Base-by-base conservation (phyloP, 2,888 invertebrate genomes). In the Augochlorella aurata region DNA sequence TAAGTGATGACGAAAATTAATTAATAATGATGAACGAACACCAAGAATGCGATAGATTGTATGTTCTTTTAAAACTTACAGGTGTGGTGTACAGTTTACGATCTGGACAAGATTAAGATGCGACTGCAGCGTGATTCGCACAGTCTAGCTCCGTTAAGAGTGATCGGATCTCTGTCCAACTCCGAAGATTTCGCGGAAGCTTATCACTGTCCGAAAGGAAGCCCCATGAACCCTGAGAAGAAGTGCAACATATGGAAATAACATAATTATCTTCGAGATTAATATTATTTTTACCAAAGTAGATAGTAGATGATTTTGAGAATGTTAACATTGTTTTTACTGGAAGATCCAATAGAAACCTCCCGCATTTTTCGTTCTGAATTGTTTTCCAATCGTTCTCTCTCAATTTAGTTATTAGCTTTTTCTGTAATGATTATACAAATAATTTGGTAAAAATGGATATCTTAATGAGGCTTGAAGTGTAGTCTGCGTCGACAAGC, bases 241-340 rank as follows among this genome's bases (percentile, higher is more conserved):
- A 88, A 88, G 47, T 88, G 88, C 14, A 79, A 65, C 10, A 79
- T 88, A 38, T 88, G 84, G 81, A 77, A 79, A 38, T 86, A 7
- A 77, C 12, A 50, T 67, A 21, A 3, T 8, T 63, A 9, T 9
- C 2, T 10, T 18, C 38, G 10, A 9, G 29, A 63, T 63, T 63
- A 63, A 38, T 38, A 63, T 38, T 38, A 38, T 38, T 38, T 38
- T 38, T 3, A 38, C 38, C 38, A 38, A 38, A 38, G 38, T 0
- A 38, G 38, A 4, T 4, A 7, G 38, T 38, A 38, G 38, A 5
- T 4, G 7, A 38, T 38, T 5, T 5, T 5, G 38, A 38, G 38
- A 38, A 38, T 38, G 5, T 38, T 38, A 38, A 29, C 29, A 29
- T 29, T 29, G 2, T 29, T 29, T 29, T 29, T 29, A 29, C 29